A percentile compares a stretch with the other conserved stretches of the same genome.
phyloP scores from a whole-genome alignment of 2,113 vertebrate species.

The Seriola dumerili region DNA sequence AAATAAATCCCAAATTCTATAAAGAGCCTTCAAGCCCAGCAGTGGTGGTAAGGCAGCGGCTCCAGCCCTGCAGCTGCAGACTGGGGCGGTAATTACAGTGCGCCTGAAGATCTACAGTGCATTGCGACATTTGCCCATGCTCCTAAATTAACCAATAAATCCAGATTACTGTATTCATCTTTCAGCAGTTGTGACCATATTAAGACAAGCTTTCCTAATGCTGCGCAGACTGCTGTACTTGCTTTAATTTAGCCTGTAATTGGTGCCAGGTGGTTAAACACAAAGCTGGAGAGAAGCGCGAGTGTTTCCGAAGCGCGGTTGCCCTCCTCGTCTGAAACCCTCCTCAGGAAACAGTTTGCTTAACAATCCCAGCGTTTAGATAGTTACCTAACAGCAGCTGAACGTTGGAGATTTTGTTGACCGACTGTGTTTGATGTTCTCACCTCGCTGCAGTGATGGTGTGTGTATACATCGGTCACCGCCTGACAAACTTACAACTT shows the following conservation, averaged over 20 bases:
- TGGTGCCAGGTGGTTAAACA: constrained; percentile 62
- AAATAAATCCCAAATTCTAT: constrained; percentile 25
- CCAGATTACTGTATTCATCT: constrained; percentile 61
- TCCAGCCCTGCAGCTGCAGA: constrained; percentile 50
- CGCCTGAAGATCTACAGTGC: constrained; percentile 40
- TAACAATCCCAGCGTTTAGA: not conserved
- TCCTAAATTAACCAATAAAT: constrained; percentile 73
- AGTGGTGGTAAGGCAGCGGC: constrained; percentile 16
- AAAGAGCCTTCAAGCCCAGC: not conserved
- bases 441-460: not conserved
- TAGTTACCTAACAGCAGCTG: not conserved
- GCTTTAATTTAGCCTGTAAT: constrained; percentile 59
- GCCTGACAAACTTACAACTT: not conserved
- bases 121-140: constrained; percentile 51
- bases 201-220: constrained; percentile 55
- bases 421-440: not conserved
- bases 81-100: constrained; percentile 50
- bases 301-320: constrained; percentile 24
- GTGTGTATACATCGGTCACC: not conserved
- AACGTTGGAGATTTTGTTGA: not conserved
- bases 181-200: constrained; percentile 53
- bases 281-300: not conserved
- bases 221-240: constrained; percentile 54
- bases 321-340: not conserved
- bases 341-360: constrained; percentile 2